Conservation (phyloP, 2,113 vertebrate genomes). For the Podiceps cristatus region DNA sequence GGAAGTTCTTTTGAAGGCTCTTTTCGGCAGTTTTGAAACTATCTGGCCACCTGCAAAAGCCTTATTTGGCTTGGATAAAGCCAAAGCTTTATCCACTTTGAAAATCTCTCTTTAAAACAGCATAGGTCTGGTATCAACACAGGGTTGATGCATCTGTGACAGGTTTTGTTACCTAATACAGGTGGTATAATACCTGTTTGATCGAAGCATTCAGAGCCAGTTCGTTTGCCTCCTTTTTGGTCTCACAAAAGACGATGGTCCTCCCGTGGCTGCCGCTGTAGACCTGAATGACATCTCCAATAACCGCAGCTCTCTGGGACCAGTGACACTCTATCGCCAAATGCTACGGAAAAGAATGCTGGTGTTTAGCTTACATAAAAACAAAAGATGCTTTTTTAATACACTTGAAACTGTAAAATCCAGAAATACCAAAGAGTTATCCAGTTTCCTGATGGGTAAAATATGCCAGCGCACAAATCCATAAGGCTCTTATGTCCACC, state of each 20-base stretch:
- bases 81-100: neutral
- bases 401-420: neutral
- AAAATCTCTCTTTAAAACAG: neutral
- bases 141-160: neutral
- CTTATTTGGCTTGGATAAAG: no score
- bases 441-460: neutral
- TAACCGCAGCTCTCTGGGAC: conserved; percentile 90
- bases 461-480: neutral
- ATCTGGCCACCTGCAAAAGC: neutral
- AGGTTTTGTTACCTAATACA: neutral
- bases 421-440: neutral
- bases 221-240: conserved; percentile 94
- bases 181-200: conserved; percentile 85
- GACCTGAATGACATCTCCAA: conserved; percentile 92
- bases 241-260: conserved; percentile 94
- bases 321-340: conserved; percentile 94
- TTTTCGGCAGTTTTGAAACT: neutral
- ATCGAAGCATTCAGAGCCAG: conserved; percentile 89
- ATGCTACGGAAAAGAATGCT: conserved; percentile 78
- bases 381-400: neutral
- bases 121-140: neutral
- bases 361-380: neutral
- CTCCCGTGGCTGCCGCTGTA: conserved; percentile 92
- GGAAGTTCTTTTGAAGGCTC: neutral
- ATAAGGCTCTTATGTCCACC: neutral